Conservation (phyloP, 2,113 vertebrate genomes). For the Alouatta palliata region DNA sequence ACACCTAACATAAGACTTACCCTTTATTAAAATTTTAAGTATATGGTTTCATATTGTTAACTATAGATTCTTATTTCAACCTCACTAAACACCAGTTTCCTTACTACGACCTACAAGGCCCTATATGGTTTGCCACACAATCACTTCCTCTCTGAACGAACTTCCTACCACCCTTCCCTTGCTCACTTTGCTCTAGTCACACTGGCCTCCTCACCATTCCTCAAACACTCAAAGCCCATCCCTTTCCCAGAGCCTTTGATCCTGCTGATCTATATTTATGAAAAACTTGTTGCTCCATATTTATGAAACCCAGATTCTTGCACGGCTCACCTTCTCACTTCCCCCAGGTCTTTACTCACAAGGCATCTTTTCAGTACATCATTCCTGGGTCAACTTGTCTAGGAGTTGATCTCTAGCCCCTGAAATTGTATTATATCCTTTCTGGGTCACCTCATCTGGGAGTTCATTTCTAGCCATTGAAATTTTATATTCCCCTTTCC, state of each 20-base stretch:
- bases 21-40: neutral
- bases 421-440: neutral
- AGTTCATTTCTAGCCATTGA: neutral
- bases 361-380: neutral
- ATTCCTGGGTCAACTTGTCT: neutral
- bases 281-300: neutral
- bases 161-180: neutral
- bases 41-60: neutral
- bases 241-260: neutral
- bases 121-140: neutral
- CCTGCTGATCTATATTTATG: neutral
- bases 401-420: neutral
- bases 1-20: neutral
- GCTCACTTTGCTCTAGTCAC: neutral
- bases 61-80: constrained; percentile 13
- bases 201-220: neutral
- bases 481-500: neutral
- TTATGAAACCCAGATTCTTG: neutral
- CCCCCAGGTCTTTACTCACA: neutral
- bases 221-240: neutral
- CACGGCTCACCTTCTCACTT: neutral
- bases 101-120: neutral
- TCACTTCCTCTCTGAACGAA: neutral
- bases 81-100: neutral
- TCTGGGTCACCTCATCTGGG: neutral